Conservation (phyloP, 64 coral and sea anemone genomes). For the Pocillopora verrucosa region DNA sequence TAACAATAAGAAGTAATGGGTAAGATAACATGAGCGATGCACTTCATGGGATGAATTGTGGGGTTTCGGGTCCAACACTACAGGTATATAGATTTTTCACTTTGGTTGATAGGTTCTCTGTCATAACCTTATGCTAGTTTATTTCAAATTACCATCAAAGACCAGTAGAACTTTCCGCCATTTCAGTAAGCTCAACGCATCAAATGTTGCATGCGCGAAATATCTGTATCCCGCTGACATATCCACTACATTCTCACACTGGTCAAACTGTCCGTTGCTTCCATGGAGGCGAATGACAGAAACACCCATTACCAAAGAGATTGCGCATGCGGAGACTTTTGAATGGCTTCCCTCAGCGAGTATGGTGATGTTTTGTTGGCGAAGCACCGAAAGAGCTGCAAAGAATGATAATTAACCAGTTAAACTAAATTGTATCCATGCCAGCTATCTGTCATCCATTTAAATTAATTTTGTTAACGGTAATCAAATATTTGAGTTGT, state of each 20-base stretch:
- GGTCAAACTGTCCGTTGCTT: too few relatives aligned
- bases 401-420: not conserved
- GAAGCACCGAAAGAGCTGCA: not conserved
- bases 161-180: not conserved
- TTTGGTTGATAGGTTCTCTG: not conserved
- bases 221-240: constrained; percentile 3
- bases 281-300: constrained; percentile 16
- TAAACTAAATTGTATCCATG: not conserved
- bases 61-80: too few relatives aligned
- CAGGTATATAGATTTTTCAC: not conserved
- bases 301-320: constrained; percentile 16
- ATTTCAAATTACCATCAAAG: constrained; percentile 1
- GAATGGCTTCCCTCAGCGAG: constrained; percentile 3
- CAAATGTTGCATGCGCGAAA: constrained; percentile 15
- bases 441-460: too few relatives aligned
- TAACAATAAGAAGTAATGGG: too few relatives aligned
- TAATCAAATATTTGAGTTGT: not conserved
- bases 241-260: not conserved
- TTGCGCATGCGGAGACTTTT: constrained; percentile 17
- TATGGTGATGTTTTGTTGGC: not conserved
- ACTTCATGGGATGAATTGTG: too few relatives aligned
- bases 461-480: not conserved
- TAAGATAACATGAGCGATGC: too few relatives aligned
- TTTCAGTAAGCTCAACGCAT: not conserved
- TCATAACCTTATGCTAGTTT: not conserved